Base-by-base conservation (phyloP, 2,797 vertebrate genomes). In the Hylomyscus alleni region DNA sequence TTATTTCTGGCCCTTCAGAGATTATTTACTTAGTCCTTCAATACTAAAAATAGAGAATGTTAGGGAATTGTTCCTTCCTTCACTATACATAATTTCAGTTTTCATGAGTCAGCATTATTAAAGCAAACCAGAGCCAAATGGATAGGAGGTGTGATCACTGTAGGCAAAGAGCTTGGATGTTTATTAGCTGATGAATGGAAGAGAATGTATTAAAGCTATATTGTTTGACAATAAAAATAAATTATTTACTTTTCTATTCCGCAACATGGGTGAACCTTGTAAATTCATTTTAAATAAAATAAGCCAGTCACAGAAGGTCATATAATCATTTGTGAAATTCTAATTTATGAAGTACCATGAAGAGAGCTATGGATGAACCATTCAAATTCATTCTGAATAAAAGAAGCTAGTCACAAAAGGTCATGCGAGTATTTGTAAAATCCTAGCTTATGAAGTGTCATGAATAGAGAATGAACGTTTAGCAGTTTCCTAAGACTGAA, bases 71-170 rank as follows among this genome's bases (percentile, higher is more conserved):
- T 89, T 85, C 76, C 20, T 95, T 96, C 52, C 89, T 86, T 90
- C 84, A 95, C 5, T 83, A 76, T 88, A 92, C 34, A 47, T 90
- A 80, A 86, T 62, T 94, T 94, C 40, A 88, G 29, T 92, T 94
- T 52, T 85, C 37, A 65, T 67, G 13, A 94, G 62, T 93, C 44
- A 93, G 5, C 44, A 83, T 78, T 92, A n/a, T 91, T 85, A 54
- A 95, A 95, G 78, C 90, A 93, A 95, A 91, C 34, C 26, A 91
- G 81, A 94, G 31, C 78, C 17, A 9, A 58, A 44, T 3, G 6
- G 26, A 69, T 73, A 93, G 73, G 40, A 67, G 29, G 22, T 73
- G 29, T 75, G 15, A 82, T 67, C 7, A 52, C 81, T 22, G 34
- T 50, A 82, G 24, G 31, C 56, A 34, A 56, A 65, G 37, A 86